phyloP scores from a whole-genome alignment of 2,888 invertebrate species.

The Aquatica leii region DNA sequence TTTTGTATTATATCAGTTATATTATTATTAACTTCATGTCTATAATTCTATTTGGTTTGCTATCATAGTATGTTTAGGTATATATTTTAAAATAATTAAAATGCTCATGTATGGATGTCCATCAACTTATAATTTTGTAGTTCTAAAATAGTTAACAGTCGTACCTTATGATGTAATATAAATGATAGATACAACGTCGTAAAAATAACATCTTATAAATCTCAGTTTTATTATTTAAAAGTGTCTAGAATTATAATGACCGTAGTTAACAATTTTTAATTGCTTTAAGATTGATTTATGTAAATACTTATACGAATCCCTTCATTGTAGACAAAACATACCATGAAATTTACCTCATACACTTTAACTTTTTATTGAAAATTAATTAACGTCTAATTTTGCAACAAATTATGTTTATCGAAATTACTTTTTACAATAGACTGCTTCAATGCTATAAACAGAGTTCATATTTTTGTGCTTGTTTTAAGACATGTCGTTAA shows the following conservation, averaged over 20 bases:
- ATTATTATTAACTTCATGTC: no score
- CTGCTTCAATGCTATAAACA: no score
- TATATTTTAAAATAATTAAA: conserved; percentile 8
- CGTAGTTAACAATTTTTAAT: conserved; percentile 40
- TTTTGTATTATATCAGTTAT: no score
- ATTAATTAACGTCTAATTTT: no score
- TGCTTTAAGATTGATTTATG: conserved; percentile 34
- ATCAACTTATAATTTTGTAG: conserved; percentile 15
- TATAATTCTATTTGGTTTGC: no score
- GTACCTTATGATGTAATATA: conserved; percentile 30
- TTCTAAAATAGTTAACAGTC: conserved; percentile 17
- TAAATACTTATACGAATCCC: conserved; percentile 24
- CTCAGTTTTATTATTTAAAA: conserved; percentile 31
- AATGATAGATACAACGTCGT: conserved; percentile 32
- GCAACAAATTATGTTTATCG: no score
- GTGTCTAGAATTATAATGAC: conserved; percentile 39
- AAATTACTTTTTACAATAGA: no score
- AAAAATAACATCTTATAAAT: conserved; percentile 36
- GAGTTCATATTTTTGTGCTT: no score
- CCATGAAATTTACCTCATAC: no score
- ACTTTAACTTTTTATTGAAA: no score
- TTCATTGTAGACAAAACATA: conserved; percentile 7
- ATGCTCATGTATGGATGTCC: conserved; percentile 5
- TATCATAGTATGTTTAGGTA: background rate
- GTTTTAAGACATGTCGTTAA: no score